Evolutionary conservation across 2,113 vertebrate species (phyloP).

Genomic region (Sarotherodon lohbergeri): DNA sequence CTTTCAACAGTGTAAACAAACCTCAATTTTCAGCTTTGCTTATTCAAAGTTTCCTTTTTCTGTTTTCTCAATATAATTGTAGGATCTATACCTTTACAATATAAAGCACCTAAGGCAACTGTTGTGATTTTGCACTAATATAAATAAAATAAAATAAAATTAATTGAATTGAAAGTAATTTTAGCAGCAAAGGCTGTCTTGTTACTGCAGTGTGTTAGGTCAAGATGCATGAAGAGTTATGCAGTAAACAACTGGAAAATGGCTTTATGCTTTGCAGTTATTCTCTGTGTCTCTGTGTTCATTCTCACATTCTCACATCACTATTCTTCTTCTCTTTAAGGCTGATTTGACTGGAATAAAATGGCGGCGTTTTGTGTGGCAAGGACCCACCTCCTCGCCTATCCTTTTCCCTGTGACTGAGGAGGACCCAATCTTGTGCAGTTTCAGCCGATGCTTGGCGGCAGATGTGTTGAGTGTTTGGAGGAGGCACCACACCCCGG

Average conservation of each 20-base stretch:
- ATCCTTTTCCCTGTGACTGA: constrained; percentile 98
- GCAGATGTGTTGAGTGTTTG: constrained; percentile 96
- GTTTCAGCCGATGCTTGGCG: constrained; percentile 95
- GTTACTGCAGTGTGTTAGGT: not conserved
- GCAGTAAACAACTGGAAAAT: not conserved
- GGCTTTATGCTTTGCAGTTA: not conserved
- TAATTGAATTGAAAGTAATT: not conserved
- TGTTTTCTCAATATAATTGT: not conserved
- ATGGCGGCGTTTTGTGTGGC: constrained; percentile 97
- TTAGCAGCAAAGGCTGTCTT: not conserved
- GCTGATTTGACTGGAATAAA: constrained; percentile 98
- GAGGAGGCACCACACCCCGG: constrained; percentile 91
- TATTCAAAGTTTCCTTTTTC: not conserved
- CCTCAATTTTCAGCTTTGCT: not conserved
- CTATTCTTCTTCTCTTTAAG: constrained; percentile 54
- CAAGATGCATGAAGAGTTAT: not conserved
- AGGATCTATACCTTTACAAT: not conserved
- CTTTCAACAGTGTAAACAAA: not conserved
- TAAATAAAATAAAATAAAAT: not conserved
- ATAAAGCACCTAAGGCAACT: not conserved
- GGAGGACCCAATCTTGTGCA: constrained; percentile 98
- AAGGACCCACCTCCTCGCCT: constrained; percentile 94
- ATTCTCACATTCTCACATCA: not conserved
- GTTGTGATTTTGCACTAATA: not conserved
- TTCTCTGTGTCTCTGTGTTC: not conserved